Conservation (phyloP, 2,888 invertebrate species). For the Dryobotodes eremita region DNA sequence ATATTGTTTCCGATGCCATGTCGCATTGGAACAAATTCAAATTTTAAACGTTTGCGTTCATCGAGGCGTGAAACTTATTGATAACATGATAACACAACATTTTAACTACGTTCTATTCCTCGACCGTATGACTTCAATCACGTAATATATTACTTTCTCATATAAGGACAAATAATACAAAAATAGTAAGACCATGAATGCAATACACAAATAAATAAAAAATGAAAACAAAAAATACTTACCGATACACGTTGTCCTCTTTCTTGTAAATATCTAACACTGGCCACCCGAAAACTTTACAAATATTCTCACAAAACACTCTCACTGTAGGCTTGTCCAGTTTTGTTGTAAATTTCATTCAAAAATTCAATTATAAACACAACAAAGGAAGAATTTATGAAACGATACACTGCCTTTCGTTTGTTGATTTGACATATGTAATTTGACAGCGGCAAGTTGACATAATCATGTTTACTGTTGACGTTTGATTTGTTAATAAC, state of each 20-base stretch:
- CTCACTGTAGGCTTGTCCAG: slow-evolving; percentile 29
- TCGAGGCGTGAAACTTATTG: slow-evolving; percentile 45
- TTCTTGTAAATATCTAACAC: slow-evolving; percentile 24
- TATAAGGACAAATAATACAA: slow-evolving; percentile 16
- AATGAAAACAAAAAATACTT: slow-evolving; percentile 62
- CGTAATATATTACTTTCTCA: slow-evolving; percentile 30
- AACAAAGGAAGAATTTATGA: slow-evolving; percentile 21
- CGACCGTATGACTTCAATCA: background rate
- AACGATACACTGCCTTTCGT: slow-evolving; percentile 24
- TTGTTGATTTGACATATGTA: slow-evolving; percentile 57
- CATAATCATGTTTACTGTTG: background rate
- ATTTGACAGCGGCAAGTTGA: slow-evolving; percentile 43
- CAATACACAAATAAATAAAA: slow-evolving; percentile 50
- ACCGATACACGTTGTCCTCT: slow-evolving; percentile 47
- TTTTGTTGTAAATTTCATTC: slow-evolving; percentile 57
- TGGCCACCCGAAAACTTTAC: slow-evolving; percentile 15
- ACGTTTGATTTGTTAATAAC: background rate
- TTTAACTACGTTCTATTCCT: slow-evolving; percentile 5
- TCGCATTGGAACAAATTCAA: slow-evolving; percentile 36
- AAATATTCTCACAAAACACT: slow-evolving; percentile 43
- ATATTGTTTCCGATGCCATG: slow-evolving; percentile 7
- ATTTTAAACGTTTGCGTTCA: slow-evolving; percentile 50
- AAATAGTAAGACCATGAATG: slow-evolving; percentile 21
- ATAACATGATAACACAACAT: slow-evolving; percentile 17
- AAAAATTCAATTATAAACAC: slow-evolving; percentile 50